Percentiles rank a stretch among this genome's conserved stretches.
phyloP scores from a whole-genome alignment of 2,113 vertebrate genomes.

The Oreochromis spilurus region DNA sequence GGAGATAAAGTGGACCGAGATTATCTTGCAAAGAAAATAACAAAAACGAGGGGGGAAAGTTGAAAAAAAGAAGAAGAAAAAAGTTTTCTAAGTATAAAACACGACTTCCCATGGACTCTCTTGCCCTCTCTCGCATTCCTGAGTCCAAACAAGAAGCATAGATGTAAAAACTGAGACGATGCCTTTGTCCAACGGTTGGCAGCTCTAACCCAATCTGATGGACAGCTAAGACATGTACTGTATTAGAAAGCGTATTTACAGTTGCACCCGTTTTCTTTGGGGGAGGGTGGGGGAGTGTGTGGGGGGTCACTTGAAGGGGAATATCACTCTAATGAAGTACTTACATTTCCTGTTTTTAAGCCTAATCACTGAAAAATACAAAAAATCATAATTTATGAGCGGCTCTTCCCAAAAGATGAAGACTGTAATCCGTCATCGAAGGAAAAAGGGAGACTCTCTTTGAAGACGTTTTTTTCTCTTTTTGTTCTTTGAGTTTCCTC shows the following conservation, averaged over 20 bases:
- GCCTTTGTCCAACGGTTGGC: slow-evolving; percentile 7
- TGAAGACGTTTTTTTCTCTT: slow-evolving; percentile 18
- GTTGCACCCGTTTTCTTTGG: slow-evolving; percentile 23
- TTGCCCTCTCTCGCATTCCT: slow-evolving; percentile 39
- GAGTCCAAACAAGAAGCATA: slow-evolving; percentile 13
- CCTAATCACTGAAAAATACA: not conserved
- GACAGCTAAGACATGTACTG: slow-evolving; percentile 23
- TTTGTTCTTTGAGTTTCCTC: slow-evolving; percentile 34
- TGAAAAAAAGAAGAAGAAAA: not conserved
- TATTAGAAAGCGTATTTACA: slow-evolving; percentile 35
- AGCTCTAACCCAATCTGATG: not conserved
- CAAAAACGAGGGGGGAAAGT: not conserved
- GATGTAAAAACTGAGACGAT: not conserved
- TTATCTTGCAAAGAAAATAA: not conserved
- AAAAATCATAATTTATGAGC: slow-evolving; percentile 36
- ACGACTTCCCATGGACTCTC: slow-evolving; percentile 24
- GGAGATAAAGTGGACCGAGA: slow-evolving; percentile 6
- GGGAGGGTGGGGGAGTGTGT: not conserved
- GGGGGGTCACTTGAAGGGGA: slow-evolving; percentile 21
- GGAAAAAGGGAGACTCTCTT: slow-evolving; percentile 6
- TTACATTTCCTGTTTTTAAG: slow-evolving; percentile 37
- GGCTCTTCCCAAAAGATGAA: slow-evolving; percentile 20
- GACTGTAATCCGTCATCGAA: slow-evolving; percentile 24
- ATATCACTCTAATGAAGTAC: slow-evolving; percentile 31
- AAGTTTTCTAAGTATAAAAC: slow-evolving; percentile 23